phyloP scores from a whole-genome alignment of 2,888 invertebrate species.

The Coelogynopora nodosa region DNA sequence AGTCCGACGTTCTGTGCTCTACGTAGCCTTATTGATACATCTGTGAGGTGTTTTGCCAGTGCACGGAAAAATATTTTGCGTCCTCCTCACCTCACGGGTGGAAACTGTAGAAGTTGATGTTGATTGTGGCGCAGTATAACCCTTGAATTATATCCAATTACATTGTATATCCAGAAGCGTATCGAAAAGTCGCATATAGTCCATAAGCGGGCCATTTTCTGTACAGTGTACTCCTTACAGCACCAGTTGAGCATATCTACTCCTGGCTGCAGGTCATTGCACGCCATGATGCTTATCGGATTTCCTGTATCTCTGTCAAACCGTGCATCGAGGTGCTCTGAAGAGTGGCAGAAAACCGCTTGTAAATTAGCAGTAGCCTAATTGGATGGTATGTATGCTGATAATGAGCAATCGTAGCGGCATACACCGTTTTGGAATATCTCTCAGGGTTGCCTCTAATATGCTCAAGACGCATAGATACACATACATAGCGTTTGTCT shows the following conservation, averaged over 20 bases:
- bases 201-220: background rate
- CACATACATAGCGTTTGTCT: background rate
- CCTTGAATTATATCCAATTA: background rate
- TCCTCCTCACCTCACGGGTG: slow-evolving; percentile 16
- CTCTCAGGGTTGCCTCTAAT: background rate
- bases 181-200: background rate
- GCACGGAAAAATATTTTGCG: background rate
- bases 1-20: background rate
- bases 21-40: slow-evolving; percentile 5
- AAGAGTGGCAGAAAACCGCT: background rate
- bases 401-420: background rate
- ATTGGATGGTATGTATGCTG: background rate
- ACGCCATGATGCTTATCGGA: background rate
- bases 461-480: slow-evolving; percentile 7
- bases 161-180: background rate
- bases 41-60: no score
- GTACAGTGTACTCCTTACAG: background rate
- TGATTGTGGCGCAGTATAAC: background rate
- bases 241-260: slow-evolving; percentile 5
- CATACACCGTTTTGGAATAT: background rate
- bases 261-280: background rate
- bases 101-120: slow-evolving; percentile 18
- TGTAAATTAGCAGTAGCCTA: background rate
- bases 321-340: background rate
- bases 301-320: background rate